Percentiles rank a stretch among this genome's conserved stretches.
phyloP scores from a whole-genome alignment of 2,797 vertebrate genomes.

The Smutsia gigantea region DNA sequence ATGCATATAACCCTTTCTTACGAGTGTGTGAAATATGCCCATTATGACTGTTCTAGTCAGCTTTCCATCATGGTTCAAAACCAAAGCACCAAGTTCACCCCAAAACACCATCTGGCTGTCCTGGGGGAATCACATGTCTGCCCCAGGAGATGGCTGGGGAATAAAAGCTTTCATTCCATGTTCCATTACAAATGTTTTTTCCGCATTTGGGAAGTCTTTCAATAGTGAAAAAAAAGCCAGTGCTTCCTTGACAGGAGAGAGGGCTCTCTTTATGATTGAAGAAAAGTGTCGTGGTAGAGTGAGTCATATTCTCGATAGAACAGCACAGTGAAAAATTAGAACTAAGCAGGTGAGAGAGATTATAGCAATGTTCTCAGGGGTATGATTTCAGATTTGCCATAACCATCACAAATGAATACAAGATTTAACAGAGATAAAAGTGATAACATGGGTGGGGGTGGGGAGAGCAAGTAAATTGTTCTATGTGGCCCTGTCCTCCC shows the following conservation, averaged over 20 bases:
- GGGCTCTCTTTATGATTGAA: background rate
- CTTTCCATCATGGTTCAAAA: background rate
- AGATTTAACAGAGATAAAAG: background rate
- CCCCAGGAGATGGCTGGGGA: background rate
- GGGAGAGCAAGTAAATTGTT: background rate
- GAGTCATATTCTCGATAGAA: background rate
- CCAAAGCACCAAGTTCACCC: background rate
- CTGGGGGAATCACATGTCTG: background rate
- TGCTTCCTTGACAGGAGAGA: background rate
- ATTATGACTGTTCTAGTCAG: background rate
- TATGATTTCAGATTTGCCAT: background rate
- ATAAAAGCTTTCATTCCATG: background rate
- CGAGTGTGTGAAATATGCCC: background rate
- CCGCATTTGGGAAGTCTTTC: background rate
- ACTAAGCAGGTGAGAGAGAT: background rate
- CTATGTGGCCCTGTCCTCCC: no score
- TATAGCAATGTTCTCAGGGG: background rate
- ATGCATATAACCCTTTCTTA: background rate
- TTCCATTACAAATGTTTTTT: background rate
- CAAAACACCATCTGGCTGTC: background rate
- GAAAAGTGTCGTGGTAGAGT: background rate
- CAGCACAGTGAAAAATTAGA: background rate
- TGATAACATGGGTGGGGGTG: no score
- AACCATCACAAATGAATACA: background rate
- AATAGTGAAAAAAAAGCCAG: constrained; percentile 29